A percentile compares a stretch with the other conserved stretches of the same genome.
Evolutionary conservation across 2,113 vertebrate genomes (phyloP).

Genomic region (Pachyramphus minor): DNA sequence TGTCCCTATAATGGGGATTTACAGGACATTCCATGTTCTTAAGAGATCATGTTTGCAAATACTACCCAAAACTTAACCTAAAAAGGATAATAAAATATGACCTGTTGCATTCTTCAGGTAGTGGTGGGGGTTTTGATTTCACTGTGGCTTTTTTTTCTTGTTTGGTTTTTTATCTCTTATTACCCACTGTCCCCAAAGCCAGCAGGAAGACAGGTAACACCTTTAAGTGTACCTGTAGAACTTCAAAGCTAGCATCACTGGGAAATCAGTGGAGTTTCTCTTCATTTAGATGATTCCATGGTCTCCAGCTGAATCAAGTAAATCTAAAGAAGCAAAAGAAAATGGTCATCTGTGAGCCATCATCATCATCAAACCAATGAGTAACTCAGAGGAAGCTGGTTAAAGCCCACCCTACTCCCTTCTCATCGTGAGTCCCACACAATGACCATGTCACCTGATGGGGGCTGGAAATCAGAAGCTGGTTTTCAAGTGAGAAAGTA

Average conservation of each 20-base stretch:
- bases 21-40: neutral
- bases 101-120: neutral
- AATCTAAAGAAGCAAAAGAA: neutral
- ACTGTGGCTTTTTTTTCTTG: neutral
- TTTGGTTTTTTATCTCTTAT: neutral
- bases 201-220: neutral
- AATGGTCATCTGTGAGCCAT: neutral
- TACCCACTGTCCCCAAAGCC: neutral
- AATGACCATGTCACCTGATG: neutral
- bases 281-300: neutral
- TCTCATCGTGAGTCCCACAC: neutral
- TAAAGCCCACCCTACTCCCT: neutral
- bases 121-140: rapidly evolving
- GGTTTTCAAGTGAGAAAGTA: neutral
- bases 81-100: neutral
- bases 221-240: neutral
- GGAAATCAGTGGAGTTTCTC: neutral
- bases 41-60: neutral
- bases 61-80: neutral
- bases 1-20: neutral
- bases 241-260: neutral
- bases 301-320: neutral
- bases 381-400: neutral
- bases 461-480: too few species aligned
- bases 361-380: neutral